These are phyloP conservation scores for Stegodyphus dumicola DNA, from an alignment of 1,140 invertebrate genomes.

Conservation along the genomic window DNA sequence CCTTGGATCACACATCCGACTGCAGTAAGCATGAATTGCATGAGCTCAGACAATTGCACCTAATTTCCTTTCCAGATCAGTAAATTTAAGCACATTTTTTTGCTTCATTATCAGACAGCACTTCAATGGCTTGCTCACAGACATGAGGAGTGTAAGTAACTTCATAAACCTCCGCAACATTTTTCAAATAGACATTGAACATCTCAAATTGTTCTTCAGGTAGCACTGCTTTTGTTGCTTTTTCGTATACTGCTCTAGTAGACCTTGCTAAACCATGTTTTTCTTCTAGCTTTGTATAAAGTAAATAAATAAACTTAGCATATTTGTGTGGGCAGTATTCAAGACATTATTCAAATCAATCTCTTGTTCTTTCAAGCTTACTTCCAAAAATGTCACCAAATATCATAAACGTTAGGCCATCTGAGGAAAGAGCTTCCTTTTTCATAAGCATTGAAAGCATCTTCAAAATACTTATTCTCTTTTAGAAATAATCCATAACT, in stretches of 20 bases:
- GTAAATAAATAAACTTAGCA: slow-evolving; percentile 90
- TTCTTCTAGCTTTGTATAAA: slow-evolving; percentile 99
- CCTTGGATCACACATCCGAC: slow-evolving; percentile 98
- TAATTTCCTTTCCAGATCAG: slow-evolving; percentile 98
- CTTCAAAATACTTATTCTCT: slow-evolving; percentile 99
- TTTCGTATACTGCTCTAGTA: slow-evolving; percentile 98
- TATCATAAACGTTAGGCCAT: slow-evolving; percentile 99
- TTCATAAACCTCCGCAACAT: slow-evolving; percentile 97
- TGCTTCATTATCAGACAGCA: slow-evolving; percentile 88
- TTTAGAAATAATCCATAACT: slow-evolving; percentile 98
- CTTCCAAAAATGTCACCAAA: slow-evolving; percentile 98
- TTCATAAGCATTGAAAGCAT: slow-evolving; percentile 98
- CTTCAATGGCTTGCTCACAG: slow-evolving; percentile 98
- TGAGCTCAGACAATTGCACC: slow-evolving; percentile 97
- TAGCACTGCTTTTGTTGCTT: slow-evolving; percentile 89
- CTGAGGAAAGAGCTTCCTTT: slow-evolving; percentile 97
- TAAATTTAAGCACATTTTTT: slow-evolving; percentile 97
- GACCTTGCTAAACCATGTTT: slow-evolving; percentile 96
- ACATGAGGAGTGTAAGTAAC: slow-evolving; percentile 96
- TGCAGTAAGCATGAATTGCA: slow-evolving; percentile 97
- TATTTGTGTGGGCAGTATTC: slow-evolving; percentile 94
- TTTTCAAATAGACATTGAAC: slow-evolving; percentile 99
- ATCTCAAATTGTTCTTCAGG: slow-evolving; percentile 96
- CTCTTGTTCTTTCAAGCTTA: slow-evolving; percentile 95
- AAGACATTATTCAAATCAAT: slow-evolving; percentile 98